phyloP scores from a whole-genome alignment of 2,888 invertebrate genomes.

The Drosophila formosana region DNA sequence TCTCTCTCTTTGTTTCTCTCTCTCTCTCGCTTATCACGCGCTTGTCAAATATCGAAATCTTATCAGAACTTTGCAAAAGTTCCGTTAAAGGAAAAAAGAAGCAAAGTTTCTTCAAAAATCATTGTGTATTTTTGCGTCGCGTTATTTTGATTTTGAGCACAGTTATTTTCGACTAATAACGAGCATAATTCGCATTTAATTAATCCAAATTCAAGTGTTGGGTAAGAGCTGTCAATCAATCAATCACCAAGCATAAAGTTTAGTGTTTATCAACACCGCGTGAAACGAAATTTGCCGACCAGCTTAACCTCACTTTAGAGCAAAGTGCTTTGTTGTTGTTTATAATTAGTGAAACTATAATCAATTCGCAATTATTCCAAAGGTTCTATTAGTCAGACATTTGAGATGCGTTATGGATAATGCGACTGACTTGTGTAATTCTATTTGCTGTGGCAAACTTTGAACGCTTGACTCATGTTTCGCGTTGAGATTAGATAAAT shows the following conservation, averaged over 20 bases:
- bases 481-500: conserved; percentile 51
- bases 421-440: conserved; percentile 17
- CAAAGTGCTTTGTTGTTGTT: conserved; percentile 28
- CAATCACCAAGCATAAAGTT: not conserved
- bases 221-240: conserved; percentile 26
- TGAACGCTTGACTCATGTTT: conserved; percentile 43
- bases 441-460: conserved; percentile 12
- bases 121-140: conserved; percentile 50
- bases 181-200: not conserved
- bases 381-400: conserved; percentile 6
- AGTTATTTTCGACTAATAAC: not conserved
- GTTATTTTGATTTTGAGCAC: conserved; percentile 23
- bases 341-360: conserved; percentile 11
- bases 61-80: conserved; percentile 44
- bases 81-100: conserved; percentile 18
- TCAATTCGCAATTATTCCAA: conserved; percentile 8
- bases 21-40: conserved; percentile 38
- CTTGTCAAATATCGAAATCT: conserved; percentile 52
- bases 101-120: conserved; percentile 39
- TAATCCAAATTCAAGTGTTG: not conserved
- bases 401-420: not conserved
- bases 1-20: not conserved
- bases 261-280: not conserved
- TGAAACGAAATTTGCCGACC: not conserved
- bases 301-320: conserved; percentile 47